Evolutionary conservation across 2,113 vertebrate genomes (phyloP).

Genomic region (Lamprologus tigripictilis): DNA sequence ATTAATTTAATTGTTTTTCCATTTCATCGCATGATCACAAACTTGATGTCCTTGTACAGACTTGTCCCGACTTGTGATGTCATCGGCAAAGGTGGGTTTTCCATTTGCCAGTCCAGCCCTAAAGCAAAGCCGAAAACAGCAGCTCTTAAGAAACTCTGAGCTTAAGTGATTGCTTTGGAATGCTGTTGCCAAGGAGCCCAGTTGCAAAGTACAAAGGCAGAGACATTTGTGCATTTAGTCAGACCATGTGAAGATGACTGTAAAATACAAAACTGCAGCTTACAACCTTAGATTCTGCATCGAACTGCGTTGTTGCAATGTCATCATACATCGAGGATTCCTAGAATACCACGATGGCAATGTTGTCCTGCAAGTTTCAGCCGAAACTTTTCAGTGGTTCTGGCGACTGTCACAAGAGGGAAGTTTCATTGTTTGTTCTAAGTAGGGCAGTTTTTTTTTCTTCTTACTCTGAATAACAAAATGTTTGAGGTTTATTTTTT

Average conservation of each 20-base stretch:
- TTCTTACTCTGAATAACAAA: neutral
- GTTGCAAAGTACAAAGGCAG: constrained; percentile 2
- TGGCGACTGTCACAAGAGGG: neutral
- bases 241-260: neutral
- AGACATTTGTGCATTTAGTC: neutral
- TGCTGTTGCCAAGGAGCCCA: constrained; percentile 47
- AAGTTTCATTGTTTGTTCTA: constrained; percentile 25
- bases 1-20: neutral
- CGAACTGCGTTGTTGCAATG: neutral
- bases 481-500: constrained; percentile 3
- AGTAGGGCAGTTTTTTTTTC: constrained; percentile 1
- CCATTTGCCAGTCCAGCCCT: neutral
- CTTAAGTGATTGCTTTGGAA: constrained; percentile 60
- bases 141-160: constrained; percentile 44
- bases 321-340: constrained; percentile 1
- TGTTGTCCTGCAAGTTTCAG: constrained; percentile 42
- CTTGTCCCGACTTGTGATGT: neutral
- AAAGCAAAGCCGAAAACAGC: constrained; percentile 40
- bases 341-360: constrained; percentile 25
- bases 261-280: neutral
- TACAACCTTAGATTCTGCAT: neutral
- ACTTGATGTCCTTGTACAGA: neutral
- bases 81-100: neutral
- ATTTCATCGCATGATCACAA: neutral
- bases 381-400: constrained; percentile 19